Conservation (phyloP, 92 coral and sea anemone species). For the Bergia sp. region DNA sequence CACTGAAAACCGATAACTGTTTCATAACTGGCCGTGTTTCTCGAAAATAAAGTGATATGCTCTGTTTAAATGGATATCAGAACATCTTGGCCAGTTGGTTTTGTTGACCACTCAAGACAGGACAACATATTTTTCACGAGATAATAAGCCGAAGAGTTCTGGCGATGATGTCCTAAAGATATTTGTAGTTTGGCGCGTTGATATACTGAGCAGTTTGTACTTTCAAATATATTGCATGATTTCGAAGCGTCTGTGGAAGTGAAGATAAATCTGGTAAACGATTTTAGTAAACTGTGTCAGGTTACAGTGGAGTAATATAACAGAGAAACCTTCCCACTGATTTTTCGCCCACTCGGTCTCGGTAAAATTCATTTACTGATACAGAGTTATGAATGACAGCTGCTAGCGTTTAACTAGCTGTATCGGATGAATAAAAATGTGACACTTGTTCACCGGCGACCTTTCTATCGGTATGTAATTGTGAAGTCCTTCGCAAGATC, state of each 20-base stretch:
- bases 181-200: not conserved
- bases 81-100: not conserved
- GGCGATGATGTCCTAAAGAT: not conserved
- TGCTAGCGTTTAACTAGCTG: conserved; percentile 23
- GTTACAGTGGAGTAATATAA: not conserved
- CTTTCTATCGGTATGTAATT: conserved; percentile 38
- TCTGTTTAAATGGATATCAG: not conserved
- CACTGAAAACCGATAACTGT: not conserved
- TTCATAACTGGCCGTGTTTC: not conserved
- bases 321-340: not conserved
- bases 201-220: not conserved
- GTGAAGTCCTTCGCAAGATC: conserved; percentile 18
- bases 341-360: conserved; percentile 21
- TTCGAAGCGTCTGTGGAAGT: not conserved
- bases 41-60: not conserved
- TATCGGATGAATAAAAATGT: conserved; percentile 26
- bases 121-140: conserved; percentile 1
- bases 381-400: not conserved
- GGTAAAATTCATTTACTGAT: not conserved
- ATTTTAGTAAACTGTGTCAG: not conserved
- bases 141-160: not conserved
- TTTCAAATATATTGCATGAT: not conserved
- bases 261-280: not conserved
- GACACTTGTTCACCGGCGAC: not conserved
- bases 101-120: not conserved